Conservation (phyloP, 1,140 invertebrate genomes). For the Lucilia sericata region DNA sequence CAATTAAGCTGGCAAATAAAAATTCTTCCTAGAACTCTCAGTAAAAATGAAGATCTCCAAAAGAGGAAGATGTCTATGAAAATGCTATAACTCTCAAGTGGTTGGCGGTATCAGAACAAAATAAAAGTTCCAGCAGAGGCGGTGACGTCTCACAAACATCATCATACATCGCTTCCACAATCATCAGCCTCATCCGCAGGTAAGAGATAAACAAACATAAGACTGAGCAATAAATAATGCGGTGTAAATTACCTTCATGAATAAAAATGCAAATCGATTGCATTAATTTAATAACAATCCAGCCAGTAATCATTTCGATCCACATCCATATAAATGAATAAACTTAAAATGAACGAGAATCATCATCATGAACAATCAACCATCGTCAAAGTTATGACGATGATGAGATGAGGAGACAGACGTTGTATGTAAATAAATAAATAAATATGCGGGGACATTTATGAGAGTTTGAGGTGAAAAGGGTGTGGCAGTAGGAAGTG, state of each 20-base stretch:
- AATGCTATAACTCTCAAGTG: no score
- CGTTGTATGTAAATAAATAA: neutral
- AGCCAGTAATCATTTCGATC: constrained; percentile 53
- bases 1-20: no score
- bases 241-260: constrained; percentile 56
- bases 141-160: neutral
- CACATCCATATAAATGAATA: constrained; percentile 17
- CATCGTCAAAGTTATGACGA: neutral
- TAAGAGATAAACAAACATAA: neutral
- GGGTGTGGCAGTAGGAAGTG: no score
- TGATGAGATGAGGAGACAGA: neutral
- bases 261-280: constrained; percentile 64
- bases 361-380: neutral
- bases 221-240: constrained; percentile 57
- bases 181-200: neutral
- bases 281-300: constrained; percentile 58
- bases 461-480: no score
- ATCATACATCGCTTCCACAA: neutral
- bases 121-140: no score
- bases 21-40: no score
- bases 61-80: no score
- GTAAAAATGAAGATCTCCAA: no score
- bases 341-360: neutral
- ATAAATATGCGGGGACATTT: neutral
- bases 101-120: no score